Evolutionary conservation across 2,797 vertebrate genomes (phyloP).

Genomic region (Eulemur coronatus): DNA sequence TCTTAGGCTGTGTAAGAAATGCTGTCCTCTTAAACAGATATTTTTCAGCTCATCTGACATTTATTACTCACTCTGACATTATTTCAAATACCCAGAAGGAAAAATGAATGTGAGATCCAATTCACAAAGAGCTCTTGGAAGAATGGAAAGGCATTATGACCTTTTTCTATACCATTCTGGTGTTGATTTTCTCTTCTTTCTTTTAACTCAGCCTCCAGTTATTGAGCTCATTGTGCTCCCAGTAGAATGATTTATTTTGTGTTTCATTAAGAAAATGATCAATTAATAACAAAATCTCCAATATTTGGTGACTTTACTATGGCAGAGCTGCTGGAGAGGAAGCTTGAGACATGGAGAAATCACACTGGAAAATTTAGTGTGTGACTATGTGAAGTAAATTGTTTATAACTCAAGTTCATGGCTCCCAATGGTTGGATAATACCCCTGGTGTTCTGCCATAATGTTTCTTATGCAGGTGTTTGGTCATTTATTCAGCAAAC

Average conservation of each 20-base stretch:
- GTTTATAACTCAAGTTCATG: background rate
- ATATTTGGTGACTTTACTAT: background rate
- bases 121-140: constrained; percentile 4
- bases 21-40: constrained; percentile 39
- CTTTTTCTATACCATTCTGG: constrained; percentile 13
- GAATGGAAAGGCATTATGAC: background rate
- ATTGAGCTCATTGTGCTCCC: background rate
- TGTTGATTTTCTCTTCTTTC: constrained; percentile 48
- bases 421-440: background rate
- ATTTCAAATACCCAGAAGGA: constrained; percentile 54
- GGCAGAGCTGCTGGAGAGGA: background rate
- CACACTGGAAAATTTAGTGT: background rate
- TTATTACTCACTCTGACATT: constrained; percentile 64
- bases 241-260: constrained; percentile 10
- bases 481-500: background rate
- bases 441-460: background rate
- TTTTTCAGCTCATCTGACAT: constrained; percentile 56
- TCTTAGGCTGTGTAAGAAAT: constrained; percentile 37
- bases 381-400: background rate
- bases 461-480: background rate
- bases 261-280: constrained; percentile 41
- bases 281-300: background rate
- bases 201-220: background rate
- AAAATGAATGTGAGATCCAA: constrained; percentile 43
- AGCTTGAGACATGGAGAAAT: background rate